Conservation (phyloP, 2,888 invertebrate species). For the Corbicula japonica region DNA sequence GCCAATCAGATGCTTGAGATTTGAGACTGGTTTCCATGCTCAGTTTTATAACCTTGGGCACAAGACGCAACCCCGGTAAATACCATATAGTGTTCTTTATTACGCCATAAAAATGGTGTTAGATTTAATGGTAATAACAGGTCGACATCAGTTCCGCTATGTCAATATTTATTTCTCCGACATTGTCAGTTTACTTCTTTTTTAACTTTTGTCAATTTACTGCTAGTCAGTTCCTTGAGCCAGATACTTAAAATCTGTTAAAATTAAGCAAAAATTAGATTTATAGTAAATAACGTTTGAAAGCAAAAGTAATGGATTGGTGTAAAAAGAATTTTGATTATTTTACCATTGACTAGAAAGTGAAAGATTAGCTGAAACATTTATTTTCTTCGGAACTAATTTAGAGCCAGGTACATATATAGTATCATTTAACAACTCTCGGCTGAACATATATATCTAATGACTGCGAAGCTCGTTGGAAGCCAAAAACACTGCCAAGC, state of each 20-base stretch:
- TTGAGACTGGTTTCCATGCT: not conserved
- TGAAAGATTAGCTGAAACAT: not conserved
- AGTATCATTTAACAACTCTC: no score
- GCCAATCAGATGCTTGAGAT: not conserved
- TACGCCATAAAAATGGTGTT: conserved; percentile 45
- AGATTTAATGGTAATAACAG: conserved; percentile 49
- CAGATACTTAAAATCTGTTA: not conserved
- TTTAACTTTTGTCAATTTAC: conserved; percentile 32
- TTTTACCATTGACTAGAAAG: not conserved
- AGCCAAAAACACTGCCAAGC: no score
- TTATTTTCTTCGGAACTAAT: not conserved
- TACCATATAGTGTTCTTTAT: conserved; percentile 31
- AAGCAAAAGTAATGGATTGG: not conserved
- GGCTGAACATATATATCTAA: no score
- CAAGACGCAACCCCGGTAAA: no score
- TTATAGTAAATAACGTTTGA: conserved; percentile 1
- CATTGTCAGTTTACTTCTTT: conserved; percentile 16
- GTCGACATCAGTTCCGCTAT: conserved; percentile 40
- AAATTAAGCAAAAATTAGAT: not conserved
- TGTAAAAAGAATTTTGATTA: not conserved
- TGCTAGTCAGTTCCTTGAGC: conserved; percentile 17
- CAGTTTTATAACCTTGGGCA: not conserved
- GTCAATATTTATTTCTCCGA: conserved; percentile 12
- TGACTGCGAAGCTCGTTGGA: no score
- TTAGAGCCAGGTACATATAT: no score